Percentiles rank a stretch among this genome's conserved stretches.
These are phyloP conservation scores for Spheniscus mendiculus DNA, from an alignment of 2,113 vertebrate species.

Conservation along the genomic window DNA sequence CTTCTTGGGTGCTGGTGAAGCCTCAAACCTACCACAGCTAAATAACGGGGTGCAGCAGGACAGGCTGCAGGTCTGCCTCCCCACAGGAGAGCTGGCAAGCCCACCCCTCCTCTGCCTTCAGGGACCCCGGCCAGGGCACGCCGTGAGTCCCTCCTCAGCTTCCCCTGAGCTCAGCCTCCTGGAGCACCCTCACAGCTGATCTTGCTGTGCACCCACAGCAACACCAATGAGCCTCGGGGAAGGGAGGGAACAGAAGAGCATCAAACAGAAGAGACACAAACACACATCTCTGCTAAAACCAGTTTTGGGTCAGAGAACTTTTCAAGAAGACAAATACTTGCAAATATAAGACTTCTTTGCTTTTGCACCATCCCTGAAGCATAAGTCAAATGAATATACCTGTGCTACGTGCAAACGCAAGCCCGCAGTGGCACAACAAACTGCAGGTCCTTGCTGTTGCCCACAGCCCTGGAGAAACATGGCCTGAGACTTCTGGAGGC, in stretches of 20 bases:
- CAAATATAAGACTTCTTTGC: not conserved
- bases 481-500: not conserved
- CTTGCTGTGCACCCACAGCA: fast-evolving
- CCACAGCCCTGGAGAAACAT: not conserved
- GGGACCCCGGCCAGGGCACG: fast-evolving
- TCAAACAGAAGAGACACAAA: not conserved
- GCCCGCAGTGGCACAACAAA: not conserved
- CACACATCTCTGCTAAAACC: not conserved
- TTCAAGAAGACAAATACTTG: fast-evolving
- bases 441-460: not conserved
- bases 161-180: not conserved
- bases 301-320: not conserved
- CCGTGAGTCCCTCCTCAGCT: not conserved
- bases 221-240: fast-evolving
- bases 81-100: not conserved
- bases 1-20: too few species aligned
- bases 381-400: not conserved
- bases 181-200: not conserved
- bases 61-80: not conserved
- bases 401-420: fast-evolving
- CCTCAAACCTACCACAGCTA: not conserved
- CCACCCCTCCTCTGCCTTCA: not conserved
- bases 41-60: not conserved
- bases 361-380: not conserved
- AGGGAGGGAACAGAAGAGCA: not conserved